Evolutionary conservation across 2,888 invertebrate species (phyloP), one percentile per base, ranked within the genome.

Genomic region (Diloba caeruleocephala): DNA sequence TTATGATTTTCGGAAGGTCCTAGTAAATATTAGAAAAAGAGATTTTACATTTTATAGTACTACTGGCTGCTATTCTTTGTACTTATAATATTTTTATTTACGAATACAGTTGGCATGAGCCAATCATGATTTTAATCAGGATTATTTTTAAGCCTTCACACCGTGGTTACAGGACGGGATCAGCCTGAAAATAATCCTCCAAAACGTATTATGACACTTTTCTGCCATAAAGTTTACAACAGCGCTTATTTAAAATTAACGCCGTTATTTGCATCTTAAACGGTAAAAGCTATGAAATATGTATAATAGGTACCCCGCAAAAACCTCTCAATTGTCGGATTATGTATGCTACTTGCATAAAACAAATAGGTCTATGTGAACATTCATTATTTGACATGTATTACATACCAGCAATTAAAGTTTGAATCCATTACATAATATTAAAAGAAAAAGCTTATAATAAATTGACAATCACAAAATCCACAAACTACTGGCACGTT

Each of bases 321-420:
- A n/a, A n/a, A n/a, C 49, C 21, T 10, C 41, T 23, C 44, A 32
- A 54, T 14, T 50, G 48, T 39, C 15, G 41, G 23, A 41, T 56
- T 43, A 56, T 42, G 8, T 37, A 32, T 48, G 26, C 15, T 53
- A 51, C 38, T 50, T 39, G 36, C 29, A 46, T 65, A 51, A n/a
- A 37, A 56, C 33, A 58, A 48, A 41, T 57, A 56, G 10, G 49
- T 43, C 1, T 13, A 42, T 19, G 42, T 62, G 19, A 56, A 60
- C 49, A 69, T 55, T 53, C 45, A 44, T 44, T 15, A 64, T 53
- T 56, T 64, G 64, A 17, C 53, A 49, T 63, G 42, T 52, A 43
- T 68, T 70, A 72, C 72, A 71, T 71, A 71, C 71, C 71, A 64
- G 52, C 29, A 51, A 51, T 45, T 60, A 60, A 71, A 55, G 49